A percentile compares a stretch with the other conserved stretches of the same genome.
These are phyloP conservation scores for Sebastes fasciatus DNA, from an alignment of 2,113 vertebrate species.

Conservation along the genomic window DNA sequence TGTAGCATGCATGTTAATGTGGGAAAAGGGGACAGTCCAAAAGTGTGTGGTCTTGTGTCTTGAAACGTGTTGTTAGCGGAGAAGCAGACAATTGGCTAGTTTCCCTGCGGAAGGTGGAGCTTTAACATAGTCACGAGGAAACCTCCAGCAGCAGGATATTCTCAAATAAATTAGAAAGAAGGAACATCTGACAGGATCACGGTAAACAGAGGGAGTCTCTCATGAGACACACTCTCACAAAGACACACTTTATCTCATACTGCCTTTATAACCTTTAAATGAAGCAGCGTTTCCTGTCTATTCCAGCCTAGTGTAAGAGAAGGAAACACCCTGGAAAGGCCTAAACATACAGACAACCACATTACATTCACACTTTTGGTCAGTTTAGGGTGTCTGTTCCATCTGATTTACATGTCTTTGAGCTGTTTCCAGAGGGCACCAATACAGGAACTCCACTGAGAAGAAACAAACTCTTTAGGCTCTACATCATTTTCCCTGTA, in stretches of 20 bases:
- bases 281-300: background rate
- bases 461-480: background rate
- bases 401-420: slow-evolving; percentile 1
- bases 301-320: background rate
- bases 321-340: background rate
- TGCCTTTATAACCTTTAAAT: background rate
- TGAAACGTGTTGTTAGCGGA: background rate
- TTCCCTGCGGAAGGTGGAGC: background rate
- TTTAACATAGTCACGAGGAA: background rate
- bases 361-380: background rate
- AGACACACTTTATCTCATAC: background rate
- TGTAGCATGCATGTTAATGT: background rate
- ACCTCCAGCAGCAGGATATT: background rate
- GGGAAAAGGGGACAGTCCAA: background rate
- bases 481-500: background rate
- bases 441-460: background rate
- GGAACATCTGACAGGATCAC: background rate
- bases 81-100: background rate
- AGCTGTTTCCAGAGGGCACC: background rate
- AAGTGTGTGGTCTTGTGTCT: background rate
- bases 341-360: background rate
- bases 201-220: background rate
- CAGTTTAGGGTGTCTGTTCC: background rate
- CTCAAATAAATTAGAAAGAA: background rate
- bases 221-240: background rate